Base-by-base conservation (phyloP, 2,888 invertebrate species). In the Aleiodes testaceus region DNA sequence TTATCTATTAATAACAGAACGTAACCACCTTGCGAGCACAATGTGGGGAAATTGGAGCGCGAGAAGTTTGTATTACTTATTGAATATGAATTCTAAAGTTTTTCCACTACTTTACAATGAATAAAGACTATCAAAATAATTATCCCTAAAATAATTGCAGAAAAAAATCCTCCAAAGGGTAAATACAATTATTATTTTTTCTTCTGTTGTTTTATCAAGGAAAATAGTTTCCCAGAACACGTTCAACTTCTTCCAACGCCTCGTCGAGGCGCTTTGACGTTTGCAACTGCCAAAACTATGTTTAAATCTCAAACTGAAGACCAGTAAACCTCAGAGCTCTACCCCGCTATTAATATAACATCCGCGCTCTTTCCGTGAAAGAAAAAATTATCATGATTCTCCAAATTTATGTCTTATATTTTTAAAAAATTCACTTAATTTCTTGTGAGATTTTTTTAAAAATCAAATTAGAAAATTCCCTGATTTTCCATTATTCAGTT, bases 231-330 rank as follows among this genome's bases (percentile, higher is more conserved):
- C 30, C 30, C 55, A 72, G 64, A 72, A 72, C 75, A 63, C 70
- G 72, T 73, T 80, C 82, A 84, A 80, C 81, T 84, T 80, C 84
- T 80, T 81, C 79, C 77, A 77, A 77, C 79, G 82, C 80, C 82
- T 82, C 81, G 80, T 81, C 80, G 82, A 82, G 82, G 80, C 84
- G 82, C 78, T 86, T 85, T 85, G 86, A 86, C 85, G 85, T 86
- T 86, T 86, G 80, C 67, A 81, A 78, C 80, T 85, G 86, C 86
- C 86, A 85, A 86, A 86, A 85, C 85, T 86, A 85, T 84, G 85
- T 86, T 85, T 85, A 85, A 85, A 85, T 83, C 84, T 83, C 81
- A 79, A 81, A 67, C 70, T 36, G 80, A 80, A 80, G 44, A 44
- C 18, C 36, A 36, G 36, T 61, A 16, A 14, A n/a, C 36, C 26